These are phyloP conservation scores for Phenganax marumi DNA, from an alignment of 92 coral and sea anemone genomes.

Conservation along the genomic window DNA sequence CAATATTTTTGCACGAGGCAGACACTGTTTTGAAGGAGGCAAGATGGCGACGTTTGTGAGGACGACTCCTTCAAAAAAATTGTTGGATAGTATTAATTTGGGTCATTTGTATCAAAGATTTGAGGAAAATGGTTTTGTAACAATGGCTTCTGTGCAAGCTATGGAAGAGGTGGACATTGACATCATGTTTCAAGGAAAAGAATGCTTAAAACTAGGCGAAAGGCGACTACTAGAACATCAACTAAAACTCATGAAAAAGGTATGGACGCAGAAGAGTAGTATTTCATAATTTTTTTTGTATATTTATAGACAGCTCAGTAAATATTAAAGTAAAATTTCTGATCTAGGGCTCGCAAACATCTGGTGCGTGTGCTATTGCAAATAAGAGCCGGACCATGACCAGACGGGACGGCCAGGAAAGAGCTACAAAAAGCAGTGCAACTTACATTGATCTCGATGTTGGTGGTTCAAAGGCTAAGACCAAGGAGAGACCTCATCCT, in stretches of 20 bases:
- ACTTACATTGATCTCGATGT: not conserved
- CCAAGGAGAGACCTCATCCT: not conserved
- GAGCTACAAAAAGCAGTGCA: not conserved
- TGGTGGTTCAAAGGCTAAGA: not conserved
- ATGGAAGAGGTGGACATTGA: conserved; percentile 1
- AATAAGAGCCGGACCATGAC: not conserved
- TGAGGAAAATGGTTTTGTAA: not conserved
- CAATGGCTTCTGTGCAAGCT: not conserved
- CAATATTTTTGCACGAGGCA: not conserved
- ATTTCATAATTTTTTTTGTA: not conserved
- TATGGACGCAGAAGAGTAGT: not conserved
- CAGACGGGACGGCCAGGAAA: not conserved
- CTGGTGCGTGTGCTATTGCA: not conserved
- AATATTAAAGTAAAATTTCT: not conserved
- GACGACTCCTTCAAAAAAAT: not conserved
- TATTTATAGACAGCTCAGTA: not conserved
- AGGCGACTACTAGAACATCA: conserved; percentile 19
- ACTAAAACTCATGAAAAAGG: conserved; percentile 10
- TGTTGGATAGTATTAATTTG: not conserved
- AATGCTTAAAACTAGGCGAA: conserved; percentile 22
- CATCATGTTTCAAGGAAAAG: not conserved
- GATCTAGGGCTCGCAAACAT: not conserved
- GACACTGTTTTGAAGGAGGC: conserved; percentile 3
- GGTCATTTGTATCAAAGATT: not conserved
- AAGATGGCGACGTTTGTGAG: not conserved